Base-by-base conservation (phyloP, 1,140 invertebrate species). In the Trichonephila inaurata region DNA sequence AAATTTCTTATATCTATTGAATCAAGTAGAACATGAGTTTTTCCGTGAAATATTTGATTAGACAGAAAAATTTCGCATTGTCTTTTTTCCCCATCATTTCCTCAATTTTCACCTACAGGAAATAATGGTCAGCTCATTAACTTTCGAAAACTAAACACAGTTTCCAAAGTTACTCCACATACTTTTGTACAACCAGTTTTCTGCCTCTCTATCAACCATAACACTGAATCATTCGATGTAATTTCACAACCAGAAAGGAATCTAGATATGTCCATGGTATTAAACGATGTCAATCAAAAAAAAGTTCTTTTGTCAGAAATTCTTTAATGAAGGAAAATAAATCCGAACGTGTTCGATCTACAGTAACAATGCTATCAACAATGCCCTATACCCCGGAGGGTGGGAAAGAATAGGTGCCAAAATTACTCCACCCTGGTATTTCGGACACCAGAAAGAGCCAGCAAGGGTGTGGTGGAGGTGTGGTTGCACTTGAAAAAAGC, bases 381-480 rank as follows among this genome's bases (percentile, higher is more conserved):
- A 88, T 88, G 86, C 61, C 86, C 86, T 44, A 88, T 88, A 88
- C 60, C 86, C 86, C 24, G 33, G 61, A 33, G 85, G 86, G 86
- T 64, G 86, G 60, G 19, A 88, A 64, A 88, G 44, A 64, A 88
- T 28, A 62, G 62, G 83, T 44, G 51, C 83, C 83, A 77, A 77
- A 58, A 58, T 60, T 60, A 83, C 82, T 83, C 86, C 86, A 88
- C 86, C 85, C 86, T 64, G 61, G 86, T 64, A 64, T 18, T 77
- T 77, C 72, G 18, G 12, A n/a, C n/a, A 28, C 33, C 40, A 21
- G 18, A 88, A 16, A 24, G n/a, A 64, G 33, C n/a, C 24, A 62
- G 44, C 33, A 21, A 33, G 86, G 86, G 86, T 88, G 86, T 88
- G 82, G 86, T 88, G 60, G 21, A 88, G 86, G 86, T 88, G 86